phyloP scores from a whole-genome alignment of 2,797 vertebrate genomes.

The Toxotes lorentzi region DNA sequence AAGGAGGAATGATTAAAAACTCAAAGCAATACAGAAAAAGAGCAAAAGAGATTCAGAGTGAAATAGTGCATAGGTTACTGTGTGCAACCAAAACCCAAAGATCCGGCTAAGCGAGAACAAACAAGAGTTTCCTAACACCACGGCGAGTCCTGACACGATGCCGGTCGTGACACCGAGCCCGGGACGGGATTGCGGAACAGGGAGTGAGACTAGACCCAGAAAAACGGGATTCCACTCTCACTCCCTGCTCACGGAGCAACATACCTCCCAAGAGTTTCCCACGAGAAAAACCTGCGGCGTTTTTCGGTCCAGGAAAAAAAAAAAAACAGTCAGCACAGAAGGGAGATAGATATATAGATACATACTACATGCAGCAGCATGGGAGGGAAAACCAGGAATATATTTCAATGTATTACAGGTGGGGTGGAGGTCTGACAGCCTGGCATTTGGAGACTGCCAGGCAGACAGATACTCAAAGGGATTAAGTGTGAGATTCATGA shows the following conservation, averaged over 20 bases:
- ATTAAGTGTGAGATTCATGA: constrained; percentile 58
- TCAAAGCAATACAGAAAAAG: background rate
- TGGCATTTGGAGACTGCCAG: constrained; percentile 1
- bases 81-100: constrained; percentile 52
- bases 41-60: background rate
- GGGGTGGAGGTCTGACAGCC: constrained; percentile 10
- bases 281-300: constrained; percentile 82
- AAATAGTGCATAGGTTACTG: constrained; percentile 25
- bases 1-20: background rate
- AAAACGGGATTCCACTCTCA: constrained; percentile 81
- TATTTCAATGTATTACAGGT: constrained; percentile 6
- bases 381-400: constrained; percentile 25
- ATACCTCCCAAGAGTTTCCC: constrained; percentile 81
- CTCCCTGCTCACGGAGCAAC: constrained; percentile 76
- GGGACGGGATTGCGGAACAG: constrained; percentile 65
- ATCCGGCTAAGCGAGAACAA: constrained; percentile 71
- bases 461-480: constrained; percentile 24
- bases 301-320: constrained; percentile 62
- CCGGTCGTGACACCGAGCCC: constrained; percentile 43
- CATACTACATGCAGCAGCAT: constrained; percentile 13
- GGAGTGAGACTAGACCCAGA: constrained; percentile 76
- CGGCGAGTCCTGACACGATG: constrained; percentile 73
- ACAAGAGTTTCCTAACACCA: constrained; percentile 63
- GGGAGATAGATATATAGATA: constrained; percentile 35
- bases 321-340: background rate